Conservation (phyloP, 1,140 invertebrate species). For the Lanistes nyassanus region DNA sequence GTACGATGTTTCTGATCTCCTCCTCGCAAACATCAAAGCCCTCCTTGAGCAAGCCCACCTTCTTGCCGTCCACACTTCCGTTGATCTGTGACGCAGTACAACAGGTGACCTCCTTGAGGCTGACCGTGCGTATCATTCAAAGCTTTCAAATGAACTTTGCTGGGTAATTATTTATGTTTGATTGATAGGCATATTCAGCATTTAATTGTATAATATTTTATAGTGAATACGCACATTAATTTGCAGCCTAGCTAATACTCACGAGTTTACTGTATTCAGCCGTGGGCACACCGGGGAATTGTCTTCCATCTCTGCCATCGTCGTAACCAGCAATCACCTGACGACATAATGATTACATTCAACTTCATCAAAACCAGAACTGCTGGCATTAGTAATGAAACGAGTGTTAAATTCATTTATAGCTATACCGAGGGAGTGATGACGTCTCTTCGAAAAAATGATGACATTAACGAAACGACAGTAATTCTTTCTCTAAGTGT, state of each 20-base stretch:
- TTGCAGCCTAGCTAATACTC: slow-evolving; percentile 2
- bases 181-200: neutral
- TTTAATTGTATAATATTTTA: neutral
- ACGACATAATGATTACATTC: neutral
- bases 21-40: slow-evolving; percentile 46
- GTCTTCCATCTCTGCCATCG: slow-evolving; percentile 46
- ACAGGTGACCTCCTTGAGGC: neutral
- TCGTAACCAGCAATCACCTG: slow-evolving; percentile 59
- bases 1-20: neutral
- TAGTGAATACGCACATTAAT: too few relatives aligned
- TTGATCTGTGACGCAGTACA: slow-evolving; percentile 31
- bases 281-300: slow-evolving; percentile 28
- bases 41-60: slow-evolving; percentile 48
- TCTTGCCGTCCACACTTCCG: slow-evolving; percentile 33
- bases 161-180: neutral
- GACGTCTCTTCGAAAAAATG: too few relatives aligned
- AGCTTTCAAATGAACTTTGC: neutral
- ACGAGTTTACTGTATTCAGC: slow-evolving; percentile 47
- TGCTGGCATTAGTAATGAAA: too few relatives aligned
- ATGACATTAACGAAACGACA: too few relatives aligned
- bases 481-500: too few relatives aligned
- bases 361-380: neutral
- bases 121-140: neutral
- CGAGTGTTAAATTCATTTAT: too few relatives aligned
- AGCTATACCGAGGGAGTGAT: too few relatives aligned